Conservation (phyloP, 2,888 invertebrate species). For the Aspidiotus rigidus region DNA sequence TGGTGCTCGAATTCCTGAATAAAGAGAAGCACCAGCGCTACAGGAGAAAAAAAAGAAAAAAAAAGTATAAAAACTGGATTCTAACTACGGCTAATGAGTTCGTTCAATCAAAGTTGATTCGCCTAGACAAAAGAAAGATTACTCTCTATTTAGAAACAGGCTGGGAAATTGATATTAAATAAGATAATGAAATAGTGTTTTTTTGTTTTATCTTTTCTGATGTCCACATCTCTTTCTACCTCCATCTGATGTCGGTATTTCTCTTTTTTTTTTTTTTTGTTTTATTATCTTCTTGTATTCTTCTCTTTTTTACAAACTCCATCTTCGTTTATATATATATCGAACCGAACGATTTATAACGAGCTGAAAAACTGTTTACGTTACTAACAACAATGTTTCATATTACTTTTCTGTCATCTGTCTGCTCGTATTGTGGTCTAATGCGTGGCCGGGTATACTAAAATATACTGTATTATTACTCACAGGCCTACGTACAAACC, state of each 20-base stretch:
- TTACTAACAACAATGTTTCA: conserved; percentile 30
- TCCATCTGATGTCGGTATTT: not conserved
- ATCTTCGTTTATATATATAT: conserved; percentile 7
- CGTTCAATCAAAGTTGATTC: conserved; percentile 32
- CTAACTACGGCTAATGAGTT: conserved; percentile 29
- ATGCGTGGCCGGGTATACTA: conserved; percentile 11
- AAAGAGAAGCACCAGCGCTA: not conserved
- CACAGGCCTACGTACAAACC: too few species aligned
- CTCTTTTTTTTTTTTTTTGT: not conserved
- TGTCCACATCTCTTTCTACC: not conserved
- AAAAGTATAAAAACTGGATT: conserved; percentile 19
- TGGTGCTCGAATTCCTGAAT: too few species aligned
- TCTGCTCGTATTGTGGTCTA: conserved; percentile 21
- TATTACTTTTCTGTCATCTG: conserved; percentile 31
- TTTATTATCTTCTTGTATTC: conserved; percentile 1
- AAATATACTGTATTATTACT: not conserved
- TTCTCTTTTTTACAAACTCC: conserved; percentile 8
- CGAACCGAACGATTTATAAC: conserved; percentile 17
- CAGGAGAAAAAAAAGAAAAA: not conserved
- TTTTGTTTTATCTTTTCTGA: not conserved
- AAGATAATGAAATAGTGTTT: conserved; percentile 27
- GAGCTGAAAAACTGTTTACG: conserved; percentile 29
- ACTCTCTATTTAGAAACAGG: conserved; percentile 28
- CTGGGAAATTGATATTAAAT: conserved; percentile 33
- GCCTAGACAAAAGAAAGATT: conserved; percentile 32